Evolutionary conservation across 2,888 invertebrate species (phyloP).

Genomic region (Scaptomyza reducta): DNA sequence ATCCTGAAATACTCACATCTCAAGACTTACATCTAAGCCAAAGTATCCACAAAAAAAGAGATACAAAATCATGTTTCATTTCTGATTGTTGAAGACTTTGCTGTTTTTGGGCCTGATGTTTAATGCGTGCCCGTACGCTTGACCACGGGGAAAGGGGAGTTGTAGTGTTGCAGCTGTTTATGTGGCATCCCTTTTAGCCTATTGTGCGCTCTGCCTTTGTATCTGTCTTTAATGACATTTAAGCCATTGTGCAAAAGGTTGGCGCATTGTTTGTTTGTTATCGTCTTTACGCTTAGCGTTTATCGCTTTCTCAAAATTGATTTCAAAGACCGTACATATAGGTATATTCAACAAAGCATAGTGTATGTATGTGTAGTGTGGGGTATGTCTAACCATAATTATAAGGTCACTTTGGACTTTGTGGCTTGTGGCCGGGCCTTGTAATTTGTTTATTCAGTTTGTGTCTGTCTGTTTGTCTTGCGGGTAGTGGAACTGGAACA

Average conservation of each 20-base stretch:
- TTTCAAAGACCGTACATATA: slow-evolving; percentile 55
- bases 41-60: background rate
- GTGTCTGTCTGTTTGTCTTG: slow-evolving; percentile 3
- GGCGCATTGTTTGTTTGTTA: slow-evolving; percentile 39
- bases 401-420: slow-evolving; percentile 38
- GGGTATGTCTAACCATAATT: slow-evolving; percentile 53
- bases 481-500: background rate
- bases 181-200: slow-evolving; percentile 27
- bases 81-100: slow-evolving; percentile 25
- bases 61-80: background rate
- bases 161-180: slow-evolving; percentile 6
- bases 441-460: slow-evolving; percentile 54
- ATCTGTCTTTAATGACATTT: slow-evolving; percentile 25
- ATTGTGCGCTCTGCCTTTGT: slow-evolving; percentile 36
- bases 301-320: slow-evolving; percentile 67
- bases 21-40: background rate
- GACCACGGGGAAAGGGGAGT: background rate
- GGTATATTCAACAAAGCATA: slow-evolving; percentile 11
- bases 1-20: background rate
- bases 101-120: slow-evolving; percentile 6
- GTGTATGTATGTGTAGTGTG: background rate
- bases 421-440: slow-evolving; percentile 40
- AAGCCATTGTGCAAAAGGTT: slow-evolving; percentile 42
- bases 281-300: slow-evolving; percentile 59
- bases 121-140: too few species aligned